Evolutionary conservation across 2,797 vertebrate genomes (phyloP).

Genomic region (Chiroxiphia lanceolata): DNA sequence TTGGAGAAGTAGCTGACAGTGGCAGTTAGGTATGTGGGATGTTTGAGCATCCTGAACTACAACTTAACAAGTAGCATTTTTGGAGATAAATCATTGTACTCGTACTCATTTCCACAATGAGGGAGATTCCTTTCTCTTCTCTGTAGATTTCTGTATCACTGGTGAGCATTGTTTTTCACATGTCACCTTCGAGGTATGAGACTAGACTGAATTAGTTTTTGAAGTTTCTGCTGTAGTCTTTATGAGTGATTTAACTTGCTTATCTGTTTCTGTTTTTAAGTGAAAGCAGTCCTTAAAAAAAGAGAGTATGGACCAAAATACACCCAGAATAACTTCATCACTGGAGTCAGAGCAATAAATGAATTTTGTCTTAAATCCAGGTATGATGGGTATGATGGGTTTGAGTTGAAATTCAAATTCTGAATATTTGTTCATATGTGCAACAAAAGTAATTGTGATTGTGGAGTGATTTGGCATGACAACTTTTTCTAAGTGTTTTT

Average conservation of each 20-base stretch:
- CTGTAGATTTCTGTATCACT: neutral
- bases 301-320: slow-evolving; percentile 95
- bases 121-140: neutral
- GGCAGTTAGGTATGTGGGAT: neutral
- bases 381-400: slow-evolving; percentile 81
- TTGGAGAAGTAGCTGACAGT: neutral
- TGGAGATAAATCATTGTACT: neutral
- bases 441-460: neutral
- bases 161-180: neutral
- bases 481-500: neutral
- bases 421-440: neutral
- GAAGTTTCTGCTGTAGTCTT: neutral
- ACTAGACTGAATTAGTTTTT: neutral
- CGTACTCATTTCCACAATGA: neutral
- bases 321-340: slow-evolving; percentile 98
- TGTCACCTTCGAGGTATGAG: neutral
- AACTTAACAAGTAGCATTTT: neutral
- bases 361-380: slow-evolving; percentile 98
- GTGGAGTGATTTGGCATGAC: neutral
- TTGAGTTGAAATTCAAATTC: neutral
- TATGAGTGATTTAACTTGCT: neutral
- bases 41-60: neutral
- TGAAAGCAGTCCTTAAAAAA: slow-evolving; percentile 97
- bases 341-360: slow-evolving; percentile 97
- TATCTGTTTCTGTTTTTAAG: slow-evolving; percentile 71